Conservation (phyloP, 1,140 invertebrate species). For the Lordiphosa collinella region DNA sequence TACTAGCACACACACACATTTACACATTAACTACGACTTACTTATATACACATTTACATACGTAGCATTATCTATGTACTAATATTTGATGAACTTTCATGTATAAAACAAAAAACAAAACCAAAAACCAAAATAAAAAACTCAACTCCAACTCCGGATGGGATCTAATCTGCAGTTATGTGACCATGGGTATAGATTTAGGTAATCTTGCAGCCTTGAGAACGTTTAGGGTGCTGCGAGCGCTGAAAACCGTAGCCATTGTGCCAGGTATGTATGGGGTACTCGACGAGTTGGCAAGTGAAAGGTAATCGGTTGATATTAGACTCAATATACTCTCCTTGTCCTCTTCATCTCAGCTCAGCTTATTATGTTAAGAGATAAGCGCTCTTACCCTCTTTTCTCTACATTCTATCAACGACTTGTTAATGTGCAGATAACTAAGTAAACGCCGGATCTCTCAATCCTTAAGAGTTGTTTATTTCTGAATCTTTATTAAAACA, state of each 20-base stretch:
- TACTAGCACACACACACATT: conserved; percentile 52
- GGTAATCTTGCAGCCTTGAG: conserved; percentile 98
- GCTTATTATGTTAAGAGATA: no score
- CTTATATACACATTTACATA: conserved; percentile 15
- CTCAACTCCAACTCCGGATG: neutral
- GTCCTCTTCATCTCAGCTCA: no score
- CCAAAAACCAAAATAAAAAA: conserved; percentile 9
- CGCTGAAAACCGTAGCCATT: conserved; percentile 99
- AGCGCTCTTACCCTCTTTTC: no score
- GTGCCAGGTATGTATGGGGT: conserved; percentile 90
- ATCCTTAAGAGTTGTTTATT: no score
- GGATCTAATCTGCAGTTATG: conserved; percentile 87
- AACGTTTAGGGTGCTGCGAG: conserved; percentile 99
- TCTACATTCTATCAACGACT: no score
- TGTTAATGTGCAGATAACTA: no score
- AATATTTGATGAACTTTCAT: conserved; percentile 67
- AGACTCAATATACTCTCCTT: no score
- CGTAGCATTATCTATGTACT: conserved; percentile 36
- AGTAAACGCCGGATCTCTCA: no score
- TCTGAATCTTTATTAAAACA: no score
- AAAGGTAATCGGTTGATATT: no score
- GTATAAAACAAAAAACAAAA: conserved; percentile 28
- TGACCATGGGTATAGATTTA: conserved; percentile 99
- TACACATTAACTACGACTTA: conserved; percentile 44
- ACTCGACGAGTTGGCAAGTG: no score